A percentile compares a stretch with the other conserved stretches of the same genome.
Conservation (phyloP, 1,140 invertebrate species). For the Goniozus legneri region DNA sequence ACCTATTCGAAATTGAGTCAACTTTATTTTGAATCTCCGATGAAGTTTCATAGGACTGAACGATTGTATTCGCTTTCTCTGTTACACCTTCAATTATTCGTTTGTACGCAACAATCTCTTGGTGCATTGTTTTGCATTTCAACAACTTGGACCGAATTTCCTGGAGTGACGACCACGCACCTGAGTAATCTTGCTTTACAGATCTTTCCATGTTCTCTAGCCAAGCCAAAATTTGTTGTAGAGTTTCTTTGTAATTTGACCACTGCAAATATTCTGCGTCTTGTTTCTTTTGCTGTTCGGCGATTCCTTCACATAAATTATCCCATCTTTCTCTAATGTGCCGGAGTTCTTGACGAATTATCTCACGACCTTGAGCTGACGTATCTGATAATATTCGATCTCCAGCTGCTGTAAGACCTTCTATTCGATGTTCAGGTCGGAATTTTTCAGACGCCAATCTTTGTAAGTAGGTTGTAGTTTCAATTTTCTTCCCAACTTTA, state of each 20-base stretch:
- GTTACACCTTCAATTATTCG: constrained; percentile 83
- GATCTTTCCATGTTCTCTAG: constrained; percentile 81
- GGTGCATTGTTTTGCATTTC: constrained; percentile 80
- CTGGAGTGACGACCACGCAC: constrained; percentile 70
- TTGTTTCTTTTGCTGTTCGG: constrained; percentile 77
- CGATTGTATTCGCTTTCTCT: constrained; percentile 77
- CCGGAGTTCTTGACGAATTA: constrained; percentile 77
- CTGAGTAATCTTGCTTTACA: constrained; percentile 68
- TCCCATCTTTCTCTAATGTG: constrained; percentile 81
- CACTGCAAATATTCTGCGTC: constrained; percentile 82
- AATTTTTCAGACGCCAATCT: constrained; percentile 78
- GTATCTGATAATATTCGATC: constrained; percentile 90
- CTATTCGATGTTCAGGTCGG: constrained; percentile 75
- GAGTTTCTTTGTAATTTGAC: constrained; percentile 79
- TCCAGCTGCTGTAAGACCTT: constrained; percentile 68
- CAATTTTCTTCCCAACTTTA: constrained; percentile 47
- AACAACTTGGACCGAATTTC: constrained; percentile 84
- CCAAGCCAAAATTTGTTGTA: constrained; percentile 81
- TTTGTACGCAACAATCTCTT: constrained; percentile 88
- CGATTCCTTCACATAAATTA: constrained; percentile 72
- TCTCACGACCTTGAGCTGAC: constrained; percentile 83
- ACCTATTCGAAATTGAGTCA: constrained; percentile 68
- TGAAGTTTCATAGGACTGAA: constrained; percentile 60
- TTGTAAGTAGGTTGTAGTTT: constrained; percentile 66
- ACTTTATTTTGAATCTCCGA: constrained; percentile 66